Conservation (phyloP, 2,113 vertebrate genomes). For the Nycticryphes semicollaris region DNA sequence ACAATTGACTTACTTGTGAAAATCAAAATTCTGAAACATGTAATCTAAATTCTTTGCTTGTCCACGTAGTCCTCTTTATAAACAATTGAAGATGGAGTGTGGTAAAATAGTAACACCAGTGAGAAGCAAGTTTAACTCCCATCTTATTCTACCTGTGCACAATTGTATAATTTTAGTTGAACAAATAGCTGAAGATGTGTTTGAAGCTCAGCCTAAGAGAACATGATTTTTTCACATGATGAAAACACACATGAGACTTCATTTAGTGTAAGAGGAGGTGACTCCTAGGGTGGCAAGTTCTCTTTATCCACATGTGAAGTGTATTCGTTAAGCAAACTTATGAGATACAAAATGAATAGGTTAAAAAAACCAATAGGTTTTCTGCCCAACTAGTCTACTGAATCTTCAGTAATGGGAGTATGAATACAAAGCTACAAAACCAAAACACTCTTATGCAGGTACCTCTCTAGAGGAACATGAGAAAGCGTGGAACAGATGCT, state of each 20-base stretch:
- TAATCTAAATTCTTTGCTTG: not conserved
- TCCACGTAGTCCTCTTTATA: not conserved
- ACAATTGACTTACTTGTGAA: slow-evolving; percentile 9
- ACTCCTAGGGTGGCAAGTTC: not conserved
- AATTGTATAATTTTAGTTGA: not conserved
- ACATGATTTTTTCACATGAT: not conserved
- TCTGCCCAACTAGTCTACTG: not conserved
- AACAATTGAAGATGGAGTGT: not conserved
- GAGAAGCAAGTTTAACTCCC: not conserved
- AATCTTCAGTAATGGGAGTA: not conserved
- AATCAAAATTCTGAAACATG: slow-evolving; percentile 11
- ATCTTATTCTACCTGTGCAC: not conserved
- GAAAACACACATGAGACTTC: not conserved
- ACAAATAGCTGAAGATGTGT: not conserved
- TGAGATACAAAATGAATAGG: not conserved
- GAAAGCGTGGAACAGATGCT: not conserved
- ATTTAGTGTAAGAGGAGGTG: not conserved
- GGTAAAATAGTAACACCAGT: not conserved
- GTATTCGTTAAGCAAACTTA: not conserved
- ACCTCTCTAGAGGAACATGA: not conserved
- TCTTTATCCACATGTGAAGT: not conserved
- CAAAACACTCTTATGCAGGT: not conserved
- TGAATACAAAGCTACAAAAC: not conserved
- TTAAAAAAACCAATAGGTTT: not conserved
- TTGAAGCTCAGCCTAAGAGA: not conserved